Evolutionary conservation across 2,113 vertebrate genomes (phyloP).

Genomic region (Heterochromis multidens): DNA sequence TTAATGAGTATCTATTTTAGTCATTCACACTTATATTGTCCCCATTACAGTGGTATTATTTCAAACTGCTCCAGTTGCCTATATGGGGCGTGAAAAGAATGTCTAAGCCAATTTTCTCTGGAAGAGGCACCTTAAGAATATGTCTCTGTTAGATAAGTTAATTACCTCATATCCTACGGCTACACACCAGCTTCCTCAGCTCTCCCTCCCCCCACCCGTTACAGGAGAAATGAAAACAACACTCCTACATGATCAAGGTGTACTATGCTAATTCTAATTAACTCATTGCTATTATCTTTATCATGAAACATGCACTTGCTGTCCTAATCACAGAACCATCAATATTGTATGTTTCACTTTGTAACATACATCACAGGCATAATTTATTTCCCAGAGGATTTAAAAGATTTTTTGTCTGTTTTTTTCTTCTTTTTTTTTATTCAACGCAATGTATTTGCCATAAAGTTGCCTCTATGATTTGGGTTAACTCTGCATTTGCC

Average conservation of each 20-base stretch:
- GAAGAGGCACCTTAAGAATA: constrained; percentile 45
- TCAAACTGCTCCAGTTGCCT: constrained; percentile 57
- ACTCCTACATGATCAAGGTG: constrained; percentile 38
- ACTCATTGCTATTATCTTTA: constrained; percentile 11
- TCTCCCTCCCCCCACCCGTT: not conserved
- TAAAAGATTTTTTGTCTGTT: not conserved
- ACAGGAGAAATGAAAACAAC: constrained; percentile 50
- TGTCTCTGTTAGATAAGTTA: constrained; percentile 64
- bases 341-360: not conserved
- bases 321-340: constrained; percentile 7
- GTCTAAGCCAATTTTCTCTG: constrained; percentile 47
- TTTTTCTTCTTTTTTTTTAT: not conserved
- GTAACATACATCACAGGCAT: not conserved
- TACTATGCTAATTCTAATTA: constrained; percentile 45
- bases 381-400: not conserved
- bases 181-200: constrained; percentile 1
- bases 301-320: constrained; percentile 10
- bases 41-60: constrained; percentile 55
- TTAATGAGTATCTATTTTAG: constrained; percentile 60
- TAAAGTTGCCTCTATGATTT: not conserved
- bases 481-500: not conserved
- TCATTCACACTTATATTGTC: constrained; percentile 36
- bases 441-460: not conserved
- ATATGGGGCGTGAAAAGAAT: constrained; percentile 35
- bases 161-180: constrained; percentile 60